These are phyloP conservation scores for Bursaphelenchus mucronatus DNA, from an alignment of 1,140 invertebrate species.

Conservation along the genomic window DNA sequence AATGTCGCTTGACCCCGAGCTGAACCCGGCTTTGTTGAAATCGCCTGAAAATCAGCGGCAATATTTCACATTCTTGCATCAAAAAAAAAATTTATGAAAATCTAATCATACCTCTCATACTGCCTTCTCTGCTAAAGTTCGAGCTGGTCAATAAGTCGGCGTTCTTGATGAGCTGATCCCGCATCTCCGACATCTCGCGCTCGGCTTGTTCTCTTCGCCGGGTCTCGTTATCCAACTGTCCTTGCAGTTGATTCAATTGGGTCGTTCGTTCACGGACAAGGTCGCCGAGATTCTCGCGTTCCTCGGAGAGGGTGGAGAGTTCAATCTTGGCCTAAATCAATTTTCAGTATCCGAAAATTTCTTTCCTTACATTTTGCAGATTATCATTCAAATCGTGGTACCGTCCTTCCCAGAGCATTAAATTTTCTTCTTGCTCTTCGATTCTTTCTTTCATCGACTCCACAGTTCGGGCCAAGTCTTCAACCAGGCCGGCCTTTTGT, in stretches of 20 bases:
- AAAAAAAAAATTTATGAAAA: neutral
- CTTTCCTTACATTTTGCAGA: neutral
- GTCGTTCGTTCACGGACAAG: neutral
- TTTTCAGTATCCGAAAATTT: neutral
- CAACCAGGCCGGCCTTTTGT: slow-evolving; percentile 4
- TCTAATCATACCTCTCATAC: slow-evolving; percentile 9
- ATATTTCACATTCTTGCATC: slow-evolving; percentile 4
- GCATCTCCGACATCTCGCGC: slow-evolving; percentile 33
- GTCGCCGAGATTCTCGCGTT: slow-evolving; percentile 10
- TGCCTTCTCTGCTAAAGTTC: slow-evolving; percentile 16
- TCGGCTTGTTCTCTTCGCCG: slow-evolving; percentile 21
- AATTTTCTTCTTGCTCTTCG: neutral
- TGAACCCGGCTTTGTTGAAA: slow-evolving; percentile 21
- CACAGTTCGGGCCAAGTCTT: neutral
- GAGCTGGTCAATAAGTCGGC: slow-evolving; percentile 41
- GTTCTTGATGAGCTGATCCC: slow-evolving; percentile 47
- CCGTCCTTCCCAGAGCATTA: neutral
- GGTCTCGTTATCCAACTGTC: slow-evolving; percentile 17
- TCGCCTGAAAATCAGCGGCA: neutral
- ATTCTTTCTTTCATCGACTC: neutral
- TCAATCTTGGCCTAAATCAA: slow-evolving; percentile 12
- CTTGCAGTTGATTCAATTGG: neutral
- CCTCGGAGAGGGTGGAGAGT: slow-evolving; percentile 8
- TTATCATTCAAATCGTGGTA: neutral
- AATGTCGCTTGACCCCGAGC: slow-evolving; percentile 19